Percentiles rank a stretch among this genome's conserved stretches.
phyloP scores from a whole-genome alignment of 2,113 vertebrate species.

The Melanocharis versteri region DNA sequence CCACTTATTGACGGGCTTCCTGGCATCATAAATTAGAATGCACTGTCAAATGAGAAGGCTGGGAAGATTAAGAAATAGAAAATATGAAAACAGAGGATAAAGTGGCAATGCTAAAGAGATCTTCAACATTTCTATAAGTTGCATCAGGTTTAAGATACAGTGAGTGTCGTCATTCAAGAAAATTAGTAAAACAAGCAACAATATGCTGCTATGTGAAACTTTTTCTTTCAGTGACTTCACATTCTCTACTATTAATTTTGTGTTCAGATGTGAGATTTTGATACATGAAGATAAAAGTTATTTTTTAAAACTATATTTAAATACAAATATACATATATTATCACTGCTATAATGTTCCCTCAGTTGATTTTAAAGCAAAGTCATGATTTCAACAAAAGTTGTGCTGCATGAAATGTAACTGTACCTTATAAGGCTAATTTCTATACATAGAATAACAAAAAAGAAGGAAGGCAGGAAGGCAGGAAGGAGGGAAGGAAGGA shows the following conservation, averaged over 20 bases:
- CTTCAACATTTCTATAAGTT: too few species aligned
- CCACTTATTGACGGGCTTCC: constrained; percentile 47
- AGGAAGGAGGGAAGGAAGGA: too few species aligned
- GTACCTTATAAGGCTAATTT: not conserved
- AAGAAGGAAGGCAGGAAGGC: not conserved
- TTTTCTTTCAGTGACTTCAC: not conserved
- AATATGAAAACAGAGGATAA: constrained; percentile 34
- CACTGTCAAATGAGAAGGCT: not conserved
- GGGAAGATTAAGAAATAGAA: constrained; percentile 40
- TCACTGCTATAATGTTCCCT: not conserved
- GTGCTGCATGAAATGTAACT: not conserved
- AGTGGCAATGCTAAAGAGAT: not conserved
- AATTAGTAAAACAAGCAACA: not conserved
- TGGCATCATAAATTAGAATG: constrained; percentile 40
- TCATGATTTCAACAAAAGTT: not conserved
- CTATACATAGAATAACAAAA: not conserved
- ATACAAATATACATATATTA: not conserved
- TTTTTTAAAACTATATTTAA: not conserved
- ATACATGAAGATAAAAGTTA: not conserved
- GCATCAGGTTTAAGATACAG: too few species aligned
- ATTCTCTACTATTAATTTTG: not conserved
- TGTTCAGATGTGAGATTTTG: not conserved
- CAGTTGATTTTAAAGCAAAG: not conserved
- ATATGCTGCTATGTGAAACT: not conserved
- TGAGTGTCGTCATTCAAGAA: not conserved